A percentile compares a stretch with the other conserved stretches of the same genome.
These are phyloP conservation scores for Hipposideros larvatus DNA, from an alignment of 2,797 vertebrate species.

Conservation along the genomic window DNA sequence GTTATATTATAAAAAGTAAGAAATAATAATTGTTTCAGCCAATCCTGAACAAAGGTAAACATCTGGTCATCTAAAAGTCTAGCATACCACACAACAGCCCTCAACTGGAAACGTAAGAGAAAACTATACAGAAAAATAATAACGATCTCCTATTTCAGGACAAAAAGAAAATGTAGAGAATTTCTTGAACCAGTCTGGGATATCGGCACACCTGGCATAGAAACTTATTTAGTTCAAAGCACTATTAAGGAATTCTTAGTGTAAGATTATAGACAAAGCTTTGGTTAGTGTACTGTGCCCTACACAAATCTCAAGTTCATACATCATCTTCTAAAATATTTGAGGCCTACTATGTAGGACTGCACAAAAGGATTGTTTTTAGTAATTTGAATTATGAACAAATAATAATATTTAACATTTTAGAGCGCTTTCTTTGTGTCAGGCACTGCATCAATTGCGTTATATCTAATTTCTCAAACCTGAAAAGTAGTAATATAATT, in stretches of 20 bases:
- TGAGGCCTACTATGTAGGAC: not conserved
- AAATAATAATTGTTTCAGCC: not conserved
- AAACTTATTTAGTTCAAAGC: not conserved
- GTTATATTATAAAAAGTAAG: not conserved
- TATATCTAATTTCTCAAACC: not conserved
- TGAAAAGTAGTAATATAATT: not conserved
- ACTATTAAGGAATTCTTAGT: not conserved
- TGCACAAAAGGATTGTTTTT: not conserved
- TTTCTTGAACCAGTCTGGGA: not conserved
- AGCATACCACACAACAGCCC: not conserved
- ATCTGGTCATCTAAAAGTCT: not conserved
- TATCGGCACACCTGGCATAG: not conserved
- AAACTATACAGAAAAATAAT: not conserved
- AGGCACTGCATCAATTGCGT: not conserved
- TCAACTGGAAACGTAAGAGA: not conserved
- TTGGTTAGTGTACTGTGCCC: not conserved
- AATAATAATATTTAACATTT: slow-evolving; percentile 29
- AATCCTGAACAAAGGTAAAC: not conserved
- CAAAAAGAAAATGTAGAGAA: not conserved
- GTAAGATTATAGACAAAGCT: not conserved
- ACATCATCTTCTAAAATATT: not conserved
- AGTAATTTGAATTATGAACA: not conserved
- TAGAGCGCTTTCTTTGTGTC: not conserved
- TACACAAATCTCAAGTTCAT: not conserved
- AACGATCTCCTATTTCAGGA: not conserved